phyloP scores from a whole-genome alignment of 2,888 invertebrate species.

The Polyploca ridens region DNA sequence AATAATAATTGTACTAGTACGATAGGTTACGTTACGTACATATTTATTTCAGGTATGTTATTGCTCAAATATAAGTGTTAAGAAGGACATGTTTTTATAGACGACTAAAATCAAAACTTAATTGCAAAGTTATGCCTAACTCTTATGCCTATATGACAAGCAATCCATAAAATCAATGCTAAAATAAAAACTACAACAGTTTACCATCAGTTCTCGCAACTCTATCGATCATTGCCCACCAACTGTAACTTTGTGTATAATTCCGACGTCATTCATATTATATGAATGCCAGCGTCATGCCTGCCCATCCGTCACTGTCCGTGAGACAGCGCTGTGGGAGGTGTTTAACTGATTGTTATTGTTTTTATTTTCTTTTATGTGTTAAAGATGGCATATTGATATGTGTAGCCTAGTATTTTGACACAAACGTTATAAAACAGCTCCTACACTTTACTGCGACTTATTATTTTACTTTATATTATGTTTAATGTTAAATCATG shows the following conservation, averaged over 20 bases:
- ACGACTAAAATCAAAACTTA: too few species aligned
- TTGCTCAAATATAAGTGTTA: too few species aligned
- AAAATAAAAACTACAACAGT: neutral
- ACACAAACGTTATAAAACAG: neutral
- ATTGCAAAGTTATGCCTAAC: too few species aligned
- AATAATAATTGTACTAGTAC: too few species aligned
- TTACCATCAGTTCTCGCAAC: constrained; percentile 19
- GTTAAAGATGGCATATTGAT: neutral
- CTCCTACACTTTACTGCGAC: neutral
- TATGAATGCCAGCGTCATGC: constrained; percentile 34
- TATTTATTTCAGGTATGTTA: too few species aligned
- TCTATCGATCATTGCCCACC: constrained; percentile 29
- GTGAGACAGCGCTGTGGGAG: constrained; percentile 23
- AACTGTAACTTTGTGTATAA: constrained; percentile 31
- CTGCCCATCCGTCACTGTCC: constrained; percentile 38
- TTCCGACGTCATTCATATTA: constrained; percentile 43
- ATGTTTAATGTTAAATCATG: too few species aligned
- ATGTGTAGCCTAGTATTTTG: neutral
- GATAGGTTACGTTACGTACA: too few species aligned
- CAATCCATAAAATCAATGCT: neutral
- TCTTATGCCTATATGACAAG: too few species aligned
- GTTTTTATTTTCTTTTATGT: neutral
- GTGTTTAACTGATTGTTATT: constrained; percentile 34
- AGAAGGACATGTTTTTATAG: too few species aligned
- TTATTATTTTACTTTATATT: too few species aligned